Evolutionary conservation across 2,113 vertebrate species (phyloP).

Genomic region (Nesogale talazaci): DNA sequence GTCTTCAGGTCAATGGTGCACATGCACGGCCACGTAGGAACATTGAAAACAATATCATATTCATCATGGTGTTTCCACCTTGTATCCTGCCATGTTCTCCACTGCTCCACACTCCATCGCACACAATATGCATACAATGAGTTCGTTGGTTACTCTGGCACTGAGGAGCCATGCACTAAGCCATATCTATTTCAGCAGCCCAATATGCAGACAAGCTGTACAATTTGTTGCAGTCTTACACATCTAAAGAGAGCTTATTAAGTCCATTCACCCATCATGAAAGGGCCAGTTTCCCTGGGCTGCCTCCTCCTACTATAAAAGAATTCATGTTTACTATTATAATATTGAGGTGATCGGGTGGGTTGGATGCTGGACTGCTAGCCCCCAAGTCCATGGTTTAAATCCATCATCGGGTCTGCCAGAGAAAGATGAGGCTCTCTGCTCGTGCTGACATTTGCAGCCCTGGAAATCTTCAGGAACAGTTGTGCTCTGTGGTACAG

Average conservation of each 20-base stretch:
- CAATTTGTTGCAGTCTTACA: neutral
- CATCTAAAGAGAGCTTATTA: neutral
- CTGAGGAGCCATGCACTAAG: neutral
- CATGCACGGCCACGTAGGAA: neutral
- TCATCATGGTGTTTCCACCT: neutral
- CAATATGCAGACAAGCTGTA: neutral
- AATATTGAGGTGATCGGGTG: too few relatives aligned
- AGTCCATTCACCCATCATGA: neutral
- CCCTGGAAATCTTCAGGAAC: too few relatives aligned
- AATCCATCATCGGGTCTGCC: too few relatives aligned
- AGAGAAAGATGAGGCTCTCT: too few relatives aligned
- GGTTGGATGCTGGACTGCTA: too few relatives aligned
- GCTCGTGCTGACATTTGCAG: too few relatives aligned
- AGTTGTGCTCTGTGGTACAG: too few relatives aligned
- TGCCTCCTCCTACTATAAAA: neutral
- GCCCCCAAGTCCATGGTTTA: too few relatives aligned
- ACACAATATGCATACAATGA: neutral
- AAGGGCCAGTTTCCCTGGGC: neutral
- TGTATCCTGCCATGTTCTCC: too few relatives aligned
- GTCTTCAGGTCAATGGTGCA: neutral
- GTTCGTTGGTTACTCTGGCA: neutral
- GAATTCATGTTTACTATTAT: too few relatives aligned
- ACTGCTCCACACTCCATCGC: too few relatives aligned
- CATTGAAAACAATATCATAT: neutral
- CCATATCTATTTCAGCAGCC: neutral